Conservation (phyloP, 2,113 vertebrate species). For the Nannospalax galili region DNA sequence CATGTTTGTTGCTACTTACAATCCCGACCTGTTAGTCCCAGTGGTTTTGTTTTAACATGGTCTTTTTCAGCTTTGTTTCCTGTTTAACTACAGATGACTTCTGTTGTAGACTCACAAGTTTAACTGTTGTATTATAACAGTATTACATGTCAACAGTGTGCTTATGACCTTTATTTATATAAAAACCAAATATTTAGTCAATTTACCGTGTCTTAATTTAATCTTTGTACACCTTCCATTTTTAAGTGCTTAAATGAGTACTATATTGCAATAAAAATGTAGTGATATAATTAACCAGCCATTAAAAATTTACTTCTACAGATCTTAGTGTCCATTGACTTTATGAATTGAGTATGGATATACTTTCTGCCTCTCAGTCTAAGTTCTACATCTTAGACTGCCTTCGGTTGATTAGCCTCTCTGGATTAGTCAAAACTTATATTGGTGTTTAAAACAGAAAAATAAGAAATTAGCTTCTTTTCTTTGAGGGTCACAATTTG, state of each 20-base stretch:
- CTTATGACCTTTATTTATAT: slow-evolving; percentile 94
- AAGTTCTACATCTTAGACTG: background rate
- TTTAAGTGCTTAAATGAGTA: slow-evolving; percentile 93
- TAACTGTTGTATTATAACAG: slow-evolving; percentile 93
- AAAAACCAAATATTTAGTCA: slow-evolving; percentile 96
- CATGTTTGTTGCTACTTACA: slow-evolving; percentile 90
- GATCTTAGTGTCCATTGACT: slow-evolving; percentile 75
- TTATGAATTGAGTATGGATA: slow-evolving; percentile 57
- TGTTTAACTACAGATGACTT: slow-evolving; percentile 90
- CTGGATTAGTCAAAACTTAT: background rate
- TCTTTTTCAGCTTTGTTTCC: slow-evolving; percentile 89
- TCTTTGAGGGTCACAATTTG: background rate
- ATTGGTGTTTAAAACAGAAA: background rate
- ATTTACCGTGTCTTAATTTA: slow-evolving; percentile 93
- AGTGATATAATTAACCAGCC: slow-evolving; percentile 93
- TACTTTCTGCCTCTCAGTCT: background rate
- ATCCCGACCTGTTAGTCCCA: slow-evolving; percentile 89
- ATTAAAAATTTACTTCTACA: slow-evolving; percentile 91
- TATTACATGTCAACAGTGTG: slow-evolving; percentile 96
- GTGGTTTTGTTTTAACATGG: slow-evolving; percentile 90
- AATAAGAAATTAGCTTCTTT: background rate
- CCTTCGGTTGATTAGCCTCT: background rate
- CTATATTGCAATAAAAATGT: slow-evolving; percentile 93
- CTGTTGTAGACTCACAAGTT: slow-evolving; percentile 90
- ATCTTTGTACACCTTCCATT: slow-evolving; percentile 93